A percentile compares a stretch with the other conserved stretches of the same genome.
These are phyloP conservation scores for Philypnodon macrostomus DNA, from an alignment of 2,797 vertebrate genomes.

Conservation along the genomic window DNA sequence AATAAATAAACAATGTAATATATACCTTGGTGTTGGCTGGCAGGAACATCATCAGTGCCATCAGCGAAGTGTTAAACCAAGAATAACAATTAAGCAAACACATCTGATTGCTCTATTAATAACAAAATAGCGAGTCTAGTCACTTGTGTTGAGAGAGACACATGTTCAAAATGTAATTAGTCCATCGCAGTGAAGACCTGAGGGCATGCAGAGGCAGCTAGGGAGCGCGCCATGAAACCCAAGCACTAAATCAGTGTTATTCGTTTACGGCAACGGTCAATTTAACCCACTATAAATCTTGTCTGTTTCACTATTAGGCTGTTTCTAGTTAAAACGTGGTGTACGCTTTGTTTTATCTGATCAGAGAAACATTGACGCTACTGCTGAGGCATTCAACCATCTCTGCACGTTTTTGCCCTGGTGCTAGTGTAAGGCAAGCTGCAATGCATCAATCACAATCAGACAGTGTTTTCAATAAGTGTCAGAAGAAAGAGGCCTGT, in stretches of 20 bases:
- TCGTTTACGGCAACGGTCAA: constrained; percentile 4
- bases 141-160: constrained; percentile 11
- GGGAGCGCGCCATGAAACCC: neutral
- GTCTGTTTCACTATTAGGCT: neutral
- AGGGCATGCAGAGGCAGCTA: neutral
- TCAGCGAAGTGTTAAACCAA: neutral
- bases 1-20: neutral
- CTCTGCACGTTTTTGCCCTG: neutral
- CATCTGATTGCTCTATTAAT: constrained; percentile 2
- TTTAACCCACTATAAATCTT: constrained; percentile 4
- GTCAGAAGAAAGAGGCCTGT: constrained; percentile 2
- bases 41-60: neutral
- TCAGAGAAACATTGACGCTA: neutral
- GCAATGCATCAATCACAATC: constrained; percentile 7
- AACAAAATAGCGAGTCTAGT: neutral
- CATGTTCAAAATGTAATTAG: constrained; percentile 4
- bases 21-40: neutral
- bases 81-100: constrained; percentile 8
- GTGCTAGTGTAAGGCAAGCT: neutral
- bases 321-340: constrained; percentile 7
- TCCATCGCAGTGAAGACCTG: constrained; percentile 1
- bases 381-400: neutral
- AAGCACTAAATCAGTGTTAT: constrained; percentile 4
- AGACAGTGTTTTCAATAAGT: neutral
- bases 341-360: neutral